Evolutionary conservation across 2,888 invertebrate species (phyloP).

Genomic region (Octodonta nipae): DNA sequence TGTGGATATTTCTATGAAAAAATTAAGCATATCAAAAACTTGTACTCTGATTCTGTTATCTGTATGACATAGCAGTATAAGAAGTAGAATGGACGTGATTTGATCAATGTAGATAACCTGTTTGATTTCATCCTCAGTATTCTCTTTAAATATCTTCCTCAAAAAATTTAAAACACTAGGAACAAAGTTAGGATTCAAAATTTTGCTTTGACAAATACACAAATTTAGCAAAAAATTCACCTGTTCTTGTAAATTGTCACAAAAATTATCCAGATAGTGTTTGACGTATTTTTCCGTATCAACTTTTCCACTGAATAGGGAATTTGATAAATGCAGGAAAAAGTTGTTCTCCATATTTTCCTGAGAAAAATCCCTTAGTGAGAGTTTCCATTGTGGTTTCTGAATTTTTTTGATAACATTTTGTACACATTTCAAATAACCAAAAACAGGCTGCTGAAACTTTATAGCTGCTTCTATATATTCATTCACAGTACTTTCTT

Average conservation of each 20-base stretch:
- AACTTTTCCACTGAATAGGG: conserved; percentile 41
- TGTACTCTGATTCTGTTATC: conserved; percentile 8
- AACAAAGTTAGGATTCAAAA: conserved; percentile 10
- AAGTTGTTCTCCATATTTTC: conserved; percentile 30
- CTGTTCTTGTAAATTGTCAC: conserved; percentile 10
- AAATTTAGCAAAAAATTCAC: conserved; percentile 19
- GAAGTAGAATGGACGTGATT: conserved; percentile 7
- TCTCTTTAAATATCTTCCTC: conserved; percentile 6
- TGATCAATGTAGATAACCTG: conserved; percentile 6
- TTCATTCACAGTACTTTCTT: conserved; percentile 17
- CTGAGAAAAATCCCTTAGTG: conserved; percentile 37
- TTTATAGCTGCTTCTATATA: conserved; percentile 28
- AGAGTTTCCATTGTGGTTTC: conserved; percentile 32
- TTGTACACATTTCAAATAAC: conserved; percentile 42
- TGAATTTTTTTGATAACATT: conserved; percentile 39
- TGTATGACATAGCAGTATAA: conserved; percentile 8
- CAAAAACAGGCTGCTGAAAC: conserved; percentile 42
- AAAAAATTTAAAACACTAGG: conserved; percentile 10
- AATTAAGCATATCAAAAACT: conserved; percentile 10
- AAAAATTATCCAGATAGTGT: conserved; percentile 35
- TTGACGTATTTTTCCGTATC: conserved; percentile 13
- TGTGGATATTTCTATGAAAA: conserved; percentile 6
- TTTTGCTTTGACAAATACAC: conserved; percentile 10
- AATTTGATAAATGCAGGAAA: conserved; percentile 24
- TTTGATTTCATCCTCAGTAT: conserved; percentile 5